Conservation (phyloP, 2,888 invertebrate species). For the Meliscaeva auricollis region DNA sequence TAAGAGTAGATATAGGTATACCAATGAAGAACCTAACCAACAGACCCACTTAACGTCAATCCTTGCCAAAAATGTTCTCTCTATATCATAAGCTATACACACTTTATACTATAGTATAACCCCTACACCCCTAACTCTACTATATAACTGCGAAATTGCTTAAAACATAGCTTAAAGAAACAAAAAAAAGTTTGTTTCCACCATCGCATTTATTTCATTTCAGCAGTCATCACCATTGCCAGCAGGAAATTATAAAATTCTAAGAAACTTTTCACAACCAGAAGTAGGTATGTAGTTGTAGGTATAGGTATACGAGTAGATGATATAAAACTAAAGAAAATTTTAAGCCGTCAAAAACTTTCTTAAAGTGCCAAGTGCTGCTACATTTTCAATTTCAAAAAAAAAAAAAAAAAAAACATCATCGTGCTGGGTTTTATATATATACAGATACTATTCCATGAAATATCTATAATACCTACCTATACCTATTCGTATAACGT, state of each 20-base stretch:
- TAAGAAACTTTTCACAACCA: constrained; percentile 56
- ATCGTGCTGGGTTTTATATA: neutral
- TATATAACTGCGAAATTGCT: constrained; percentile 19
- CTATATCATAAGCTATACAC: neutral
- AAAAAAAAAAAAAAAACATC: too few species aligned
- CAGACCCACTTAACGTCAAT: constrained; percentile 48
- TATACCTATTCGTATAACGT: too few species aligned
- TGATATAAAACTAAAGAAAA: constrained; percentile 56
- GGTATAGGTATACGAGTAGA: too few species aligned
- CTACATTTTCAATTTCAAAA: constrained; percentile 64
- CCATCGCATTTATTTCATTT: constrained; percentile 19
- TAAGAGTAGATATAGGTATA: neutral
- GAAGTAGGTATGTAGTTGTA: constrained; percentile 17
- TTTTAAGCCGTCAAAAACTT: constrained; percentile 64
- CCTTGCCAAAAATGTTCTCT: constrained; percentile 19
- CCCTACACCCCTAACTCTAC: neutral
- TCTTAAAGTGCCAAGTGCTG: constrained; percentile 64
- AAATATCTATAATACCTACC: constrained; percentile 1
- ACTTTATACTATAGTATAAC: neutral
- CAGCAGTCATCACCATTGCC: constrained; percentile 56
- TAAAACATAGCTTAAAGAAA: constrained; percentile 44
- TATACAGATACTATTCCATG: neutral
- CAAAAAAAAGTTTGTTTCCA: constrained; percentile 23
- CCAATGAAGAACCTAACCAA: constrained; percentile 8
- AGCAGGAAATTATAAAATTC: constrained; percentile 68